phyloP scores from a whole-genome alignment of 2,797 vertebrate species.

The Ambastaia sidthimunki region DNA sequence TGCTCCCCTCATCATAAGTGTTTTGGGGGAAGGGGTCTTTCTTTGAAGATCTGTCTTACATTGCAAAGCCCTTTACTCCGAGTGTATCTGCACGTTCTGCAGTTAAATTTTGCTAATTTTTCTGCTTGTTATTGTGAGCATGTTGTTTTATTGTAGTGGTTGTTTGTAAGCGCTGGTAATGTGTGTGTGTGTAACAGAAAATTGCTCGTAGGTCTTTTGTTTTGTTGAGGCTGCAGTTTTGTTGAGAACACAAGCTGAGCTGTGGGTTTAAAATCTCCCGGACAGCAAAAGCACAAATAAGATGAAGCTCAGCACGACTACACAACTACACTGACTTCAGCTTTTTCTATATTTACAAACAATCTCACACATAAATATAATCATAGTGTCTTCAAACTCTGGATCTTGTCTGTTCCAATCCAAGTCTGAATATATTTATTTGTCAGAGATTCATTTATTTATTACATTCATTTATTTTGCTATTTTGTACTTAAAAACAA shows the following conservation, averaged over 20 bases:
- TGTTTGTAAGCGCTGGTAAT: conserved; percentile 10
- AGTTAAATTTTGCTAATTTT: not conserved
- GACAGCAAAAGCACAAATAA: conserved; percentile 49
- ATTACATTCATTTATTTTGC: no score
- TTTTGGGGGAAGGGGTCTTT: conserved; percentile 12
- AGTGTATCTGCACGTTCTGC: not conserved
- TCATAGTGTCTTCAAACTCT: no score
- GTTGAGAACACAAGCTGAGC: conserved; percentile 33
- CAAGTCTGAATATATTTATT: no score
- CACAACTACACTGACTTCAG: conserved; percentile 28
- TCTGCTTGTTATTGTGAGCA: not conserved
- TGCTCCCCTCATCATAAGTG: conserved; percentile 25
- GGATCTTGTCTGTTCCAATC: no score
- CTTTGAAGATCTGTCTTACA: conserved; percentile 17
- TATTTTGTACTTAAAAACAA: no score
- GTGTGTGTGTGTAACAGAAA: conserved; percentile 13
- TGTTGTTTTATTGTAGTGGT: not conserved
- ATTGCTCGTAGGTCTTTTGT: conserved; percentile 32
- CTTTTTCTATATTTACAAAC: not conserved
- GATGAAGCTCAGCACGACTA: conserved; percentile 37
- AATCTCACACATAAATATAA: not conserved
- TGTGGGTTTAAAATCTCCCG: conserved; percentile 50
- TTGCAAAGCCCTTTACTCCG: conserved; percentile 15
- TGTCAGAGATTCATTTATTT: no score
- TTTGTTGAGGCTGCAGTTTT: conserved; percentile 56